These are phyloP conservation scores for Bombycilla garrulus DNA, from an alignment of 2,113 vertebrate species.

Conservation along the genomic window DNA sequence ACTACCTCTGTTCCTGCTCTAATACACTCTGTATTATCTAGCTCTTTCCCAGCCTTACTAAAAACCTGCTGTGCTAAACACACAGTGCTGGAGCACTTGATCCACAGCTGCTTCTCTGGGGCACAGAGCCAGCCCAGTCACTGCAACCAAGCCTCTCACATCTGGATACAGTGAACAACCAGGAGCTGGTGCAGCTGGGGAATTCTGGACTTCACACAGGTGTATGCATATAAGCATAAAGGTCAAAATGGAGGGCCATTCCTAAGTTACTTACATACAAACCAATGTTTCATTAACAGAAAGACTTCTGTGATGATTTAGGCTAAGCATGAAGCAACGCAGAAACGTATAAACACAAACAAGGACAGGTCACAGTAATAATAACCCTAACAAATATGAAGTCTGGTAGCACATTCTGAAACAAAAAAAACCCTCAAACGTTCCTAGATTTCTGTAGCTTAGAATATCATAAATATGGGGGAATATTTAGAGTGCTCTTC, in stretches of 20 bases:
- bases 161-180: not conserved
- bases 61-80: not conserved
- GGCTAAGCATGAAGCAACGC: not conserved
- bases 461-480: not conserved
- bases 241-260: not conserved
- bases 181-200: not conserved
- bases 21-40: not conserved
- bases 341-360: not conserved
- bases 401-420: not conserved
- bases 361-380: not conserved
- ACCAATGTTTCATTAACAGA: not conserved
- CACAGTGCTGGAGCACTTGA: not conserved
- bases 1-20: not conserved
- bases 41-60: not conserved
- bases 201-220: not conserved
- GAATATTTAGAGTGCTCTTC: not conserved
- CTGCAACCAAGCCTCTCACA: not conserved
- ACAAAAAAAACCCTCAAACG: not conserved
- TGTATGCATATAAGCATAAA: not conserved
- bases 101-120: rapidly evolving
- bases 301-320: not conserved
- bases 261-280: not conserved
- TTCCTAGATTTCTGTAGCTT: not conserved
- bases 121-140: not conserved
- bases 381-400: not conserved